These are phyloP conservation scores for Pseudorhiza aurosa DNA, from an alignment of 30 jellyfish, hydroid and myxozoan genomes.

Conservation along the genomic window DNA sequence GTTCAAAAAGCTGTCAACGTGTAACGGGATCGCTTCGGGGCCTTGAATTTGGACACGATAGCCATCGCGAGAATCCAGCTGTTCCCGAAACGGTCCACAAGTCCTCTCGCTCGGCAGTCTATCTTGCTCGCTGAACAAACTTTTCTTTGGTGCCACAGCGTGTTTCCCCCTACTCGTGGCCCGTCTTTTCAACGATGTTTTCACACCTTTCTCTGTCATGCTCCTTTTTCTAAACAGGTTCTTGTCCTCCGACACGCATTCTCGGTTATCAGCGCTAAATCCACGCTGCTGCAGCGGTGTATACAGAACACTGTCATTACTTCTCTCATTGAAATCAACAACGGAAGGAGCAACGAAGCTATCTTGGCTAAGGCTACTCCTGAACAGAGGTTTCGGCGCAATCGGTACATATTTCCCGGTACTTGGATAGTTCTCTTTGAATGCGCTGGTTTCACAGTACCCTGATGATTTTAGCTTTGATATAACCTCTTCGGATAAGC, in stretches of 20 bases:
- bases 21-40: neutral
- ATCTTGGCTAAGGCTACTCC: conserved; percentile 8
- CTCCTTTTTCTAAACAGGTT: neutral
- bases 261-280: neutral
- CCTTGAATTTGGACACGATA: neutral
- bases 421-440: neutral
- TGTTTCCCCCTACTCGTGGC: too few species aligned
- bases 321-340: neutral
- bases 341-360: neutral
- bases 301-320: neutral
- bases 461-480: conserved; percentile 16
- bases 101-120: neutral
- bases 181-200: neutral
- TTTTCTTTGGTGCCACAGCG: neutral
- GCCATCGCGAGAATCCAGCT: neutral
- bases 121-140: neutral
- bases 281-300: neutral
- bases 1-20: neutral
- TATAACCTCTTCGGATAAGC: neutral
- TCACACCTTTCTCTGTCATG: neutral
- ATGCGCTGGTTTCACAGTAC: neutral
- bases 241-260: conserved; percentile 15
- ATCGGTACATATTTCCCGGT: conserved; percentile 21
- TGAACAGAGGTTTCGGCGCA: conserved; percentile 1
- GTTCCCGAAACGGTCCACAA: neutral